Evolutionary conservation across 2,113 vertebrate genomes (phyloP).

Genomic region (Eleginops maclovinus): DNA sequence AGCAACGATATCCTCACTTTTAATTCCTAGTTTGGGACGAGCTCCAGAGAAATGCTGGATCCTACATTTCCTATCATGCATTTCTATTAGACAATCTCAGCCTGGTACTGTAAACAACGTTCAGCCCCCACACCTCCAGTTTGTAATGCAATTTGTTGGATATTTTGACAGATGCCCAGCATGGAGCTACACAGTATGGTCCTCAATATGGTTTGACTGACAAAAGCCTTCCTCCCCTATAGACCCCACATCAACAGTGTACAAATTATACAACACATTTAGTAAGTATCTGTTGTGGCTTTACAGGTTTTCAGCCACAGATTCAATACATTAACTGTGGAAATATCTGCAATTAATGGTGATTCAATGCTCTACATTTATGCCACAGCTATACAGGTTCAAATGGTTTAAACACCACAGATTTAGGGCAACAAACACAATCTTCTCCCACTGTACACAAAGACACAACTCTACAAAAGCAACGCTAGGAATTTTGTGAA

Average conservation of each 20-base stretch:
- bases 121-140: background rate
- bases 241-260: background rate
- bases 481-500: background rate
- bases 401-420: background rate
- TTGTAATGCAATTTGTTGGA: no score
- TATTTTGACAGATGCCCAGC: constrained; percentile 1
- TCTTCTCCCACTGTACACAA: background rate
- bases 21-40: background rate
- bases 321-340: background rate
- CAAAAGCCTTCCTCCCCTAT: background rate
- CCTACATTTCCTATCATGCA: background rate
- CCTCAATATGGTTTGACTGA: background rate
- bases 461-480: background rate
- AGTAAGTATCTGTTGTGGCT: background rate
- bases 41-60: background rate
- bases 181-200: no score
- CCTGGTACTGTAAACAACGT: background rate
- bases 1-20: background rate
- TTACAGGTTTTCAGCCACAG: background rate
- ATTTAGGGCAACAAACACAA: background rate
- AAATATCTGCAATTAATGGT: background rate
- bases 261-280: background rate
- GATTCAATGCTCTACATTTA: background rate
- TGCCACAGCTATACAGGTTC: no score
- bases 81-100: background rate